Percentiles rank a stretch among this genome's conserved stretches.
Evolutionary conservation across 1,140 invertebrate genomes (phyloP).

Genomic region (Drosophila repletoides): DNA sequence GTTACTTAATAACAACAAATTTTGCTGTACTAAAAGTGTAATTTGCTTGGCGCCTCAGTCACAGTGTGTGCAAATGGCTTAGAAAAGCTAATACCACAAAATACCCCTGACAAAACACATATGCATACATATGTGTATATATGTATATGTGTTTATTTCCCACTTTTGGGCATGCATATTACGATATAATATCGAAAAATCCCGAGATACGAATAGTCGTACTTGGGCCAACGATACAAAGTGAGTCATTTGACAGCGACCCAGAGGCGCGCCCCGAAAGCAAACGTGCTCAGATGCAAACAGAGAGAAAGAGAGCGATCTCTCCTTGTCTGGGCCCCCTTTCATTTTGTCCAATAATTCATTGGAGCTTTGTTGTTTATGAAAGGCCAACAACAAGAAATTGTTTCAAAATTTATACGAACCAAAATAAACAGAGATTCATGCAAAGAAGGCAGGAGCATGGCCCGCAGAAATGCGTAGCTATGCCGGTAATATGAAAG

Average conservation of each 20-base stretch:
- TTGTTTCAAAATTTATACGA: conserved; percentile 26
- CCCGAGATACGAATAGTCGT: no score
- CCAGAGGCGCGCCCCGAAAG: conserved; percentile 13
- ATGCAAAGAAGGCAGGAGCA: neutral
- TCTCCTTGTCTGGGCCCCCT: conserved; percentile 13
- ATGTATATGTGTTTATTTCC: conserved; percentile 2
- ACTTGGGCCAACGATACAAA: conserved; percentile 24
- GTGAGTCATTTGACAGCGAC: conserved; percentile 40
- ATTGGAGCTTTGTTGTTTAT: conserved; percentile 55
- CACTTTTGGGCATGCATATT: conserved; percentile 22
- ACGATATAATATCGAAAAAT: conserved; percentile 35
- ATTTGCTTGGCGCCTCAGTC: neutral
- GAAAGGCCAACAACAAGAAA: conserved; percentile 44
- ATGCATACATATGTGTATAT: neutral
- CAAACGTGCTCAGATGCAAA: conserved; percentile 33
- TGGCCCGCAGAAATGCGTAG: conserved; percentile 31
- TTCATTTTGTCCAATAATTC: conserved; percentile 47
- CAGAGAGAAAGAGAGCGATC: conserved; percentile 3
- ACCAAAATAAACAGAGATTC: conserved; percentile 58
- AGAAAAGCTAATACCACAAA: conserved; percentile 18
- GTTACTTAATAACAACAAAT: neutral
- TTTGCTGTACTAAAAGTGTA: neutral
- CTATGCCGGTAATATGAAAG: conserved; percentile 26
- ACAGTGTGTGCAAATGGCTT: neutral
- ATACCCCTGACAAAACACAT: neutral